Evolutionary conservation across 2,113 vertebrate species (phyloP).

Genomic region (Nyctibius bracteatus): DNA sequence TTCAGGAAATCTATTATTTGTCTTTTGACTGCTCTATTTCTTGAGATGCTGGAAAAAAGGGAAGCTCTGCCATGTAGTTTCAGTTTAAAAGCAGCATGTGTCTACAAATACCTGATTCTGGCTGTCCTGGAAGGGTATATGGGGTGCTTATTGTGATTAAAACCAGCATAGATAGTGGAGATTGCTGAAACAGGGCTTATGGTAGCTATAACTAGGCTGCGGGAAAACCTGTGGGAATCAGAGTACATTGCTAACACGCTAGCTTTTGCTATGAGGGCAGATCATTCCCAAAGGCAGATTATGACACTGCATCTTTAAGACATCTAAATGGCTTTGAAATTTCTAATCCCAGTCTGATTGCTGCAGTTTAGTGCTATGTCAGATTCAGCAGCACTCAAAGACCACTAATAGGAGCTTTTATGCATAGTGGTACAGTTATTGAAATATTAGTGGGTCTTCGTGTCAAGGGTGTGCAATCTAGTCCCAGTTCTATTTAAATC

Average conservation of each 20-base stretch:
- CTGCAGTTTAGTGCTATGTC: background rate
- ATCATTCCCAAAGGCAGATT: constrained; percentile 12
- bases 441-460: background rate
- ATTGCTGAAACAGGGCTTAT: background rate
- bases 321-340: constrained; percentile 44
- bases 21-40: background rate
- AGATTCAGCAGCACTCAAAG: background rate
- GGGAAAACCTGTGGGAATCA: background rate
- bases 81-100: background rate
- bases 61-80: background rate
- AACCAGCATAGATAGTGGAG: background rate
- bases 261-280: background rate
- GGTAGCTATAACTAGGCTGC: background rate
- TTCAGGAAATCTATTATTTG: background rate
- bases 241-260: accelerated
- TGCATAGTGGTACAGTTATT: background rate
- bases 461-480: background rate
- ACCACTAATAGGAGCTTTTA: background rate
- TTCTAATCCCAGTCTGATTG: constrained; percentile 20
- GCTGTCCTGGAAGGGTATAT: background rate
- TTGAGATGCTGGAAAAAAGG: background rate
- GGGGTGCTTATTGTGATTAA: background rate
- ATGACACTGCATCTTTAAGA: background rate
- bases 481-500: constrained; percentile 4
- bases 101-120: background rate